Base-by-base conservation (phyloP, 2,888 invertebrate genomes). In the Amiota minor region DNA sequence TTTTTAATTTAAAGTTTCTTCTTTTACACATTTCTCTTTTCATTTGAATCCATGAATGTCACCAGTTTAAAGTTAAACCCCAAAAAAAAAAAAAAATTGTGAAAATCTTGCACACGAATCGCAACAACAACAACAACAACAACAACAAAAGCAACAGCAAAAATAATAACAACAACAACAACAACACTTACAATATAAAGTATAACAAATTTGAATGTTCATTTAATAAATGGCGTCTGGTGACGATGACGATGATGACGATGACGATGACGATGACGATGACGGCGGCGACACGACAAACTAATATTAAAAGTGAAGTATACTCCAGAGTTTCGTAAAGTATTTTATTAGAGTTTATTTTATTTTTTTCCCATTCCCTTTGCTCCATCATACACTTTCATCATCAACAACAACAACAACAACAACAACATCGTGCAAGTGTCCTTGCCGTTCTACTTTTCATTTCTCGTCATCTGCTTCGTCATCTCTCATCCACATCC, bases 1-100 rank as follows among this genome's bases (percentile, higher is more conserved):
- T 50, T 49, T 68, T 73, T 69, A 70, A 69, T 69, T 77, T 76
- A 78, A 77, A 77, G 76, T 83, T 81, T 80, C 75, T 81, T 81
- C 81, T 81, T 72, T 80, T 79, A 76, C 74, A 76, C 77, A 76
- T 80, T 77, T 71, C 71, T 72, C 70, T 69, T 20, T 56, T 53
- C 56, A 16, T 53, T 53, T 14, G n/a, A n/a, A n/a, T n/a, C n/a
- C 14, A 14, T 53, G 9, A 53, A 53, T 35, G 35, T 35, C 35
- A 35, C 35, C 35, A 35, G 35, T 35, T 35, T 35, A 35, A 35
- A 35, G 35, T 35, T 35, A 35, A 35, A 23, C 23, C 23, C 23
- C 23, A 23, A 23, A 23, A 35, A 6, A 35, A 35, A 35, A 35
- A 35, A 35, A 35, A 35, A 35, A 35, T 35, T 23, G 1, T 23